Base-by-base conservation (phyloP, 2,113 vertebrate species). In the Tenebrosternarchus preto region DNA sequence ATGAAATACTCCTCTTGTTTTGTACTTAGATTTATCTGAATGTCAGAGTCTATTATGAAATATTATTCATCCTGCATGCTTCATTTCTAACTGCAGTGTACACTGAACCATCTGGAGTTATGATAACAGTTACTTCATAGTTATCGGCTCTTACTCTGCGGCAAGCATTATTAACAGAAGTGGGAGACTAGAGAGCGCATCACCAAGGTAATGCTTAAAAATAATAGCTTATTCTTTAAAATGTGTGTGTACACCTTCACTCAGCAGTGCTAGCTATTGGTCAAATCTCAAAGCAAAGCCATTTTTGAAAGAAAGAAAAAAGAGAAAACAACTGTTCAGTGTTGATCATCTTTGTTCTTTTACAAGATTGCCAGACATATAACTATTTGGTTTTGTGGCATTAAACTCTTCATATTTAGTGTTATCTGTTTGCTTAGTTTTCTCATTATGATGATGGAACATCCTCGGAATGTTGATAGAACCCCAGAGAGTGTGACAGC, bases 401-500 rank as follows among this genome's bases (percentile, higher is more conserved):
- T 22, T 71, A 5, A 72, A 59, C 66, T 9, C 67, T 25, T 66
- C 24, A n/a, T 66, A 24, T 63, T 20, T 17, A 24, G 12, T 50
- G 43, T 50, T 50, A 50, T 15, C 31, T 56, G 69, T 72, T 46
- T 25, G 36, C 16, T 20, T 8, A 61, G 29, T 64, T 29, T 57
- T 56, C 11, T 33, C 43, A n/a, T 12, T 5, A 46, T 24, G 9
- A 59, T 5, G 22, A 56, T 71, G 29, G 22, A 27, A 22, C 39
- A 25, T 71, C 8, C 17, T 29, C 24, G 25, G 50, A 25, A 57
- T 17, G 12, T 53, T 33, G 24, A 84, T 83, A 69, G 68, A 84
- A 85, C 77, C 59, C 77, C 4, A 61, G 74, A 73, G 72, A 68
- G 43, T 73, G n/a, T 27, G 59, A 56, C 39, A 76, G 84, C 60